These are phyloP conservation scores for Mimachlamys varia DNA, from an alignment of 2,888 invertebrate genomes.

Conservation along the genomic window DNA sequence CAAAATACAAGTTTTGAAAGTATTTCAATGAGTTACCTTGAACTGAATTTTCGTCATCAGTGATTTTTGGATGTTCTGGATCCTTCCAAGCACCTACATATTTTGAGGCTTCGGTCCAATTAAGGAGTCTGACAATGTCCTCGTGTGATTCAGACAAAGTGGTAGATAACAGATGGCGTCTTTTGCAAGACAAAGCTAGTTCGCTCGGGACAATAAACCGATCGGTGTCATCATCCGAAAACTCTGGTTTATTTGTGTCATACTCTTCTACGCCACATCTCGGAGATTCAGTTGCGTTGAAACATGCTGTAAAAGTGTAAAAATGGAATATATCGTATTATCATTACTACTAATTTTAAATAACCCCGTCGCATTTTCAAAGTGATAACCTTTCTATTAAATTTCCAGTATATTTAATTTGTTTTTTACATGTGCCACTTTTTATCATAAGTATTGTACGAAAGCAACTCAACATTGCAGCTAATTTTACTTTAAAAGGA, in stretches of 20 bases:
- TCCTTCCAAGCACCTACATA: background rate
- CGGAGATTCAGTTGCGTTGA: background rate
- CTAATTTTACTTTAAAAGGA: background rate
- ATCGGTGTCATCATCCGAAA: background rate
- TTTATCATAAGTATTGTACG: background rate
- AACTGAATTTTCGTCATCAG: background rate
- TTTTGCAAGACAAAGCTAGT: background rate
- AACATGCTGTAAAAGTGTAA: background rate
- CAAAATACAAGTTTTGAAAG: background rate
- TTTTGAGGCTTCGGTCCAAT: background rate
- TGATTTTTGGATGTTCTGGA: background rate
- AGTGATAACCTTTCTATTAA: no score
- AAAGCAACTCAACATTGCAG: background rate
- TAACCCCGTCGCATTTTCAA: no score
- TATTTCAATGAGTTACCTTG: background rate
- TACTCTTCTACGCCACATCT: background rate
- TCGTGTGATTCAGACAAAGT: background rate
- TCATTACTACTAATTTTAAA: no score
- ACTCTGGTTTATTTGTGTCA: background rate
- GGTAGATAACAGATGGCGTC: background rate
- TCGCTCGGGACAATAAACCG: background rate
- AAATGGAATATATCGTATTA: background rate
- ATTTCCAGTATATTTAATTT: no score
- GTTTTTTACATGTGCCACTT: background rate
- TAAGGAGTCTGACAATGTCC: background rate